These are phyloP conservation scores for Bombus polaris DNA, from an alignment of 1,140 invertebrate genomes.

Conservation along the genomic window DNA sequence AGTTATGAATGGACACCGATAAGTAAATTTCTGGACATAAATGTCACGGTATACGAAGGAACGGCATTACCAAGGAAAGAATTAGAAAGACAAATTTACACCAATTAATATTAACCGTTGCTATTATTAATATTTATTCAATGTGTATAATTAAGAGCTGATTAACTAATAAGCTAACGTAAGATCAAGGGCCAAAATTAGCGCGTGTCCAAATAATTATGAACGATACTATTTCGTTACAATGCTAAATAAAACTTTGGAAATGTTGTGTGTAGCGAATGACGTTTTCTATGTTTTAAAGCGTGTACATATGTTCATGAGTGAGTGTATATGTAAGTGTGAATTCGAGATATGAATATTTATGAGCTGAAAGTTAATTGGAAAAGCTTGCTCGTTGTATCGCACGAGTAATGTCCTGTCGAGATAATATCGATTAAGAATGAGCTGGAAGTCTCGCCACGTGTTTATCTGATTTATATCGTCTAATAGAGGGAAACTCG, in stretches of 20 bases:
- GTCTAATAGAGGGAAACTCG: neutral
- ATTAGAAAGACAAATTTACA: too few relatives aligned
- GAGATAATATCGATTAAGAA: conserved; percentile 11
- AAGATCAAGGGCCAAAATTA: too few relatives aligned
- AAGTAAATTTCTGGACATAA: neutral
- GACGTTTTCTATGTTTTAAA: neutral
- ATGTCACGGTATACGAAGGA: neutral
- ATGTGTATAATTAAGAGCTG: too few relatives aligned
- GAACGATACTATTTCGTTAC: neutral
- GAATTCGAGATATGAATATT: conserved; percentile 24
- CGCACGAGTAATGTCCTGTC: conserved; percentile 4
- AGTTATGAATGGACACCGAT: neutral
- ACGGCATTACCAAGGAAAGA: too few relatives aligned
- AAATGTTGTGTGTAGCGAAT: neutral
- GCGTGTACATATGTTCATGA: neutral
- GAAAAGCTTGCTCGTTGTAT: conserved; percentile 15
- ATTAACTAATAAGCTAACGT: too few relatives aligned
- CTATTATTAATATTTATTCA: too few relatives aligned
- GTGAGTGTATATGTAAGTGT: neutral
- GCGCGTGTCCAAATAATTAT: too few relatives aligned
- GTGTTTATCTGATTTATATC: conserved; percentile 12
- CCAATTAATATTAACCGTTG: too few relatives aligned
- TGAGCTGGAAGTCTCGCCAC: neutral
- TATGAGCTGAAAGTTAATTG: conserved; percentile 17
- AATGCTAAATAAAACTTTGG: neutral